Conservation (phyloP, 2,888 invertebrate genomes). For the Synergus laeviventris region DNA sequence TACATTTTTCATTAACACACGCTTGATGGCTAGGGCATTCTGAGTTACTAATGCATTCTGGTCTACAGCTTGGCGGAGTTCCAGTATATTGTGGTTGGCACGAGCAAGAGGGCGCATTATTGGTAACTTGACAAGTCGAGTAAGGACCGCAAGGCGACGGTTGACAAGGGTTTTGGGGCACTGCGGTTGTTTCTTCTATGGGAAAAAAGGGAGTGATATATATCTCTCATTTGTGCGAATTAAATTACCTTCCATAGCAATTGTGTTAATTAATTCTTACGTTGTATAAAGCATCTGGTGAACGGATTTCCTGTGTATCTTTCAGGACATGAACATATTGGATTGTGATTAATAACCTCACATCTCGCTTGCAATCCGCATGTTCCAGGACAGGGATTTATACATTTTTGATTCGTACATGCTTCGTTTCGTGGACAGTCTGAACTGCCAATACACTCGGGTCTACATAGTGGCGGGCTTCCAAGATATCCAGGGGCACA, state of each 20-base stretch:
- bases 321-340: slow-evolving; percentile 80
- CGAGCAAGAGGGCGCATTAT: slow-evolving; percentile 79
- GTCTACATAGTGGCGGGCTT: slow-evolving; percentile 82
- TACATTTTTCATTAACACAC: slow-evolving; percentile 87
- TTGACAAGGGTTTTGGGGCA: slow-evolving; percentile 64
- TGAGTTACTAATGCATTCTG: slow-evolving; percentile 86
- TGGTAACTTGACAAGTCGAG: slow-evolving; percentile 82
- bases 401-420: slow-evolving; percentile 83
- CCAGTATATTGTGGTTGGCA: slow-evolving; percentile 86
- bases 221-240: not conserved
- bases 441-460: slow-evolving; percentile 82
- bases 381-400: slow-evolving; percentile 79
- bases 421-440: slow-evolving; percentile 82
- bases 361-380: slow-evolving; percentile 80
- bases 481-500: slow-evolving; percentile 82
- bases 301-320: slow-evolving; percentile 82
- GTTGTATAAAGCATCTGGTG: slow-evolving; percentile 61
- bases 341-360: slow-evolving; percentile 82
- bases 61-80: slow-evolving; percentile 84
- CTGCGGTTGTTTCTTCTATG: slow-evolving; percentile 51
- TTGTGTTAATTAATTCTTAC: slow-evolving; percentile 48
- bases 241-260: not conserved
- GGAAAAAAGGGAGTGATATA: slow-evolving; percentile 2
- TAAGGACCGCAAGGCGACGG: slow-evolving; percentile 77
- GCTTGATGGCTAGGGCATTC: slow-evolving; percentile 86